phyloP scores from a whole-genome alignment of 1,140 invertebrate species.

The Pseudomyrmex dendroicus region DNA sequence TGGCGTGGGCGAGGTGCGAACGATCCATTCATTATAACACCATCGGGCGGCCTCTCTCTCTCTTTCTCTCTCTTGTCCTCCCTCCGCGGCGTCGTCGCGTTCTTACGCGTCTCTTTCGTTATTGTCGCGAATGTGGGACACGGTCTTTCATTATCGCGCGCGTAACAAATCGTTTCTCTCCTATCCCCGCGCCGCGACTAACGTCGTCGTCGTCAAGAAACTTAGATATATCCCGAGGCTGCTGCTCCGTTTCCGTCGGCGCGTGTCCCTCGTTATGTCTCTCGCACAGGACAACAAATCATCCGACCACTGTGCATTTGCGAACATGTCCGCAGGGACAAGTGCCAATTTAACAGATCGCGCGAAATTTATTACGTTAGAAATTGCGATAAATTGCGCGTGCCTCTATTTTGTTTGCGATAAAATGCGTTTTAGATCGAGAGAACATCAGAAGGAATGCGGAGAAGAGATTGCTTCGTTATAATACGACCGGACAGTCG shows the following conservation, averaged over 20 bases:
- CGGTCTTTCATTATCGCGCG: slow-evolving; percentile 64
- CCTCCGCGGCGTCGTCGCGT: slow-evolving; percentile 47
- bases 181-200: background rate
- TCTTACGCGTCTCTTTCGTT: slow-evolving; percentile 57
- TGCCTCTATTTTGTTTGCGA: slow-evolving; percentile 1
- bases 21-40: slow-evolving; percentile 74
- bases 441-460: slow-evolving; percentile 39
- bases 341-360: slow-evolving; percentile 9
- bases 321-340: slow-evolving; percentile 1
- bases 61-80: slow-evolving; percentile 10
- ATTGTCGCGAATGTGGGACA: slow-evolving; percentile 62
- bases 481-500: slow-evolving; percentile 62
- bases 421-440: background rate
- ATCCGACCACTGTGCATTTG: background rate
- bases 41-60: slow-evolving; percentile 43
- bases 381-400: background rate
- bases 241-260: background rate
- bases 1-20: slow-evolving; percentile 75
- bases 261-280: slow-evolving; percentile 15
- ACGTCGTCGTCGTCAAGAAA: slow-evolving; percentile 3
- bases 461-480: slow-evolving; percentile 65
- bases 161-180: slow-evolving; percentile 48
- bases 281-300: background rate
- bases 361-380: background rate
- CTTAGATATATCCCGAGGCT: background rate